Evolutionary conservation across 2,888 invertebrate species (phyloP).

Genomic region (Spisula subtruncata): DNA sequence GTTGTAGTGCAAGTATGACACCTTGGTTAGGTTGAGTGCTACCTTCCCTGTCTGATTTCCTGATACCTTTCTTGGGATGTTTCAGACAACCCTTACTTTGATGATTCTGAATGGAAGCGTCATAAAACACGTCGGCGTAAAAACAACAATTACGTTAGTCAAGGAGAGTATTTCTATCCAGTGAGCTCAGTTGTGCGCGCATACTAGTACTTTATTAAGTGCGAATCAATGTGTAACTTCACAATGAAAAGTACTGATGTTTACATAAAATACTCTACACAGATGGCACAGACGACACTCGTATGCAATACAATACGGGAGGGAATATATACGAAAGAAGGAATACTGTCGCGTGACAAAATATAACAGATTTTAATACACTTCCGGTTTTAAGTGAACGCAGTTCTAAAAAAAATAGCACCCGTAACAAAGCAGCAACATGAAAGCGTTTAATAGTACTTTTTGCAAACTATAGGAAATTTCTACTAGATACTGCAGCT

Average conservation of each 20-base stretch:
- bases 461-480: too few species aligned
- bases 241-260: neutral
- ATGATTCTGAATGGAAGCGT: neutral
- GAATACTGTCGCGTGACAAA: neutral
- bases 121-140: conserved; percentile 7
- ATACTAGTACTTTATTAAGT: neutral
- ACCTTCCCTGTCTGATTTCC: too few species aligned
- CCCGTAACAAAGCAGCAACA: too few species aligned
- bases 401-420: too few species aligned
- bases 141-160: neutral
- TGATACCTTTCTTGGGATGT: too few species aligned
- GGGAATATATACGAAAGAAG: neutral
- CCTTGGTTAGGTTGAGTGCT: too few species aligned
- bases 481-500: too few species aligned
- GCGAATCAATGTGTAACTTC: conserved; percentile 9
- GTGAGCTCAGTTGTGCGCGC: neutral
- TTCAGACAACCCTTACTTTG: too few species aligned
- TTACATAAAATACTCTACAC: neutral
- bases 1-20: too few species aligned
- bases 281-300: neutral
- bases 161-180: neutral
- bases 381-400: neutral
- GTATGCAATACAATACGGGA: too few species aligned
- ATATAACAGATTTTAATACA: neutral
- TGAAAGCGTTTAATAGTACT: too few species aligned